These are phyloP conservation scores for Micromys minutus DNA, from an alignment of 2,113 vertebrate species.

Conservation along the genomic window DNA sequence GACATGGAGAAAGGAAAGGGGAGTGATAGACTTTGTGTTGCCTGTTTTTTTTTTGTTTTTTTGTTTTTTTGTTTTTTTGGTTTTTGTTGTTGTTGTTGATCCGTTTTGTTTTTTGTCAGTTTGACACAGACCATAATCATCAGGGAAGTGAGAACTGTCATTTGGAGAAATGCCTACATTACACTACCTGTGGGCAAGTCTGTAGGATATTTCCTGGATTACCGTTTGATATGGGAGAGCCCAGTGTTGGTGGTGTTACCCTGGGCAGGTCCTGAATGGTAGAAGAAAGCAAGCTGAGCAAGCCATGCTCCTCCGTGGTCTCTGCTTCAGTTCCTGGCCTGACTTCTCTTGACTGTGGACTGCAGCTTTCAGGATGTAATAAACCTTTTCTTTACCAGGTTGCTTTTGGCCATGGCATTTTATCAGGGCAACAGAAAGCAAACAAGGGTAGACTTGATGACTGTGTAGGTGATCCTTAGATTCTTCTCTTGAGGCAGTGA, in stretches of 20 bases:
- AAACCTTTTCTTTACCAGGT: neutral
- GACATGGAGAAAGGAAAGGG: neutral
- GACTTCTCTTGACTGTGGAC: neutral
- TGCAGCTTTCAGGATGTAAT: neutral
- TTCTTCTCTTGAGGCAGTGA: conserved; percentile 25
- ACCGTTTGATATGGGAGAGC: neutral
- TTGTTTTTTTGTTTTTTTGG: neutral
- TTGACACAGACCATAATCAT: neutral
- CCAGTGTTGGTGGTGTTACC: neutral
- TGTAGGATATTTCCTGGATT: neutral
- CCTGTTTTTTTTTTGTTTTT: neutral
- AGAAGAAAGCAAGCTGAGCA: neutral
- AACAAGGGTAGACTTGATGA: neutral
- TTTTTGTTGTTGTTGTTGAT: no score
- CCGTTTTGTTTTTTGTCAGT: neutral
- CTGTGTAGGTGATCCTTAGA: neutral
- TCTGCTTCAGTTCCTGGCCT: neutral
- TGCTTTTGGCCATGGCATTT: neutral
- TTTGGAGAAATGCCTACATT: neutral
- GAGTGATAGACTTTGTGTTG: neutral
- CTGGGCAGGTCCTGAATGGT: no score
- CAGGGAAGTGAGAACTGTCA: neutral
- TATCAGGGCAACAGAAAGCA: neutral
- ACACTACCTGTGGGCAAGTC: neutral
- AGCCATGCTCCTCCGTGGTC: neutral